Conservation (phyloP, 2,113 vertebrate species). For the Oceanites oceanicus region DNA sequence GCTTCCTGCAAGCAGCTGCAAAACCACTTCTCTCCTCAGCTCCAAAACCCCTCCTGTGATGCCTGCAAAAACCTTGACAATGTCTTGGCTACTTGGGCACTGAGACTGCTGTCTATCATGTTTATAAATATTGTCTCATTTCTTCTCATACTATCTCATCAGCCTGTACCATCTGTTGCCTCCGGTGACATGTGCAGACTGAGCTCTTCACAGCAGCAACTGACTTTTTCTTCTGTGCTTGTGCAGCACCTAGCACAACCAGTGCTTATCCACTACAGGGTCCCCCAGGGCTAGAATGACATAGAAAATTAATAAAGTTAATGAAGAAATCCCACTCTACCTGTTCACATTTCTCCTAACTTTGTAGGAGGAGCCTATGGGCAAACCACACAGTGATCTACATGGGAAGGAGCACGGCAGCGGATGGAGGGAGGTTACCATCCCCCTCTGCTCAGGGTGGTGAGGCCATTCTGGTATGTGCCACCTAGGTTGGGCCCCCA, state of each 20-base stretch:
- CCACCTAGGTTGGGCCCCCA: too few relatives aligned
- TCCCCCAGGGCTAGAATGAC: neutral
- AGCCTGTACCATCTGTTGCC: constrained; percentile 60
- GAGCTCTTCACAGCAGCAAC: constrained; percentile 34
- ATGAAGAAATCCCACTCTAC: neutral
- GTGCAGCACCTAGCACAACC: neutral
- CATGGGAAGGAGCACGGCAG: accelerated
- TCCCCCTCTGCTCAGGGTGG: neutral
- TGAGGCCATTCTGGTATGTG: neutral
- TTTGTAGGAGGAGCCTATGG: neutral
- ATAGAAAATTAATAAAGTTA: neutral
- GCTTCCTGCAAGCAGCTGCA: constrained; percentile 13
- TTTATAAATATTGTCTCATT: constrained; percentile 67
- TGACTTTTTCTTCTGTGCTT: constrained; percentile 14
- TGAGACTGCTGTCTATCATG: constrained; percentile 64
- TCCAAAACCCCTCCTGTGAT: neutral
- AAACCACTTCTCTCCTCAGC: neutral
- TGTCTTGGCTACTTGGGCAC: constrained; percentile 35
- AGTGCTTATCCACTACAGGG: neutral
- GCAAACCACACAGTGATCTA: neutral
- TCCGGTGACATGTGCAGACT: constrained; percentile 51
- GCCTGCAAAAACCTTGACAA: constrained; percentile 31
- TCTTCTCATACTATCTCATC: constrained; percentile 27
- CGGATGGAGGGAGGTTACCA: neutral
- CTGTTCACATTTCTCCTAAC: neutral